Evolutionary conservation across 2,888 invertebrate species (phyloP), one percentile per base, ranked within the genome.

Genomic region (Eretmocerus hayati): DNA sequence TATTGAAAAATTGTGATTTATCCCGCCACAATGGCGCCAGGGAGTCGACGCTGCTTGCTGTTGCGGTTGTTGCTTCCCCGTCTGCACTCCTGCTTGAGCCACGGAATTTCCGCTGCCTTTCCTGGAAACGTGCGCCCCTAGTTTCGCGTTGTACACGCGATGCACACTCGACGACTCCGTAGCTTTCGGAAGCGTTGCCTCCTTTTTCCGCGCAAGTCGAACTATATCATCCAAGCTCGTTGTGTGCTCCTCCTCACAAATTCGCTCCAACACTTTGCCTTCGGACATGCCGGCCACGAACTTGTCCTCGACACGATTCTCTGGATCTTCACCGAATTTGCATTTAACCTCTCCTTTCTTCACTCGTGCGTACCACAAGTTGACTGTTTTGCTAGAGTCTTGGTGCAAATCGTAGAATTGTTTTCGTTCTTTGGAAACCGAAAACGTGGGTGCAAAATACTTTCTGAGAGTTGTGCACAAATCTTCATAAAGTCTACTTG

Each of bases 341-440:
- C 54, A 54, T 5, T 40, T 37, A 4, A 37, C 22, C 49, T 8
- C 46, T 42, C 56, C 55, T 60, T 59, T 62, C 58, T 59, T 62
- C 49, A 56, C 26, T 11, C 26, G 26, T 26, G 26, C 26, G 11
- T 26, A 26, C 26, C 26, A 26, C 11, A 26, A 26, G 22, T 47
- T 55, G 2, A 56, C 19, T 1, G 48, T 37, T 33, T 52, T 46
- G 2, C 18, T 11, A 9, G 43, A 57, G 52, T 53, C 55, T 56
- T 58, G 58, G 42, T 52, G 57, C 51, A 59, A 58, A 55, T 59
- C 49, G 22, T 42, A 54, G 48, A 50, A 52, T 22, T 56, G 40
- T 16, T 36, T 38, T 22, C 51, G 20, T 46, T 54, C 45, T 50
- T 46, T 46, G 19, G 42, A 58, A 32, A 53, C 43, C 2, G 53